Percentiles rank a stretch among this genome's conserved stretches.
Evolutionary conservation across 2,113 vertebrate species (phyloP).

Genomic region (Toxostoma redivivum): DNA sequence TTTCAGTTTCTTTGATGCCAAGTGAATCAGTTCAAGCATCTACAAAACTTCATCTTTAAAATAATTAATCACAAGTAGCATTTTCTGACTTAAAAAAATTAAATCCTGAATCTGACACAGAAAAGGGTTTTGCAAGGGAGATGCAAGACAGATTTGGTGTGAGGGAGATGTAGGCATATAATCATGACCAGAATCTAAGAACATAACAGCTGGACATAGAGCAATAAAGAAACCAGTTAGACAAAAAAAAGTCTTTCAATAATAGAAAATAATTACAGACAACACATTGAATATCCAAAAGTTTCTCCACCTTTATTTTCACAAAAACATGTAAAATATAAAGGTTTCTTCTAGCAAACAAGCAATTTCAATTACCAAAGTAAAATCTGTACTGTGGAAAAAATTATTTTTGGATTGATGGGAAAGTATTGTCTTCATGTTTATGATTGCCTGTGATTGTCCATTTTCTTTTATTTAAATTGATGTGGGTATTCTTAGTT

Average conservation of each 20-base stretch:
- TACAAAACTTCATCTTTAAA: not conserved
- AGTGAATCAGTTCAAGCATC: not conserved
- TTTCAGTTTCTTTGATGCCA: not conserved
- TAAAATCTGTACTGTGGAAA: not conserved
- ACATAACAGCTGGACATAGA: not conserved
- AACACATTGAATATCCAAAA: not conserved
- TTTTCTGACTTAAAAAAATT: not conserved
- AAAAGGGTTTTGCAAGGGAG: not conserved
- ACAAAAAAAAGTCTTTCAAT: not conserved
- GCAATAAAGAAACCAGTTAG: not conserved
- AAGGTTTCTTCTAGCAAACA: not conserved
- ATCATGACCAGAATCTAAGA: not conserved
- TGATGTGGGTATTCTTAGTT: not conserved
- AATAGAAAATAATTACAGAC: not conserved
- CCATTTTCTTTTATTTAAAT: not conserved
- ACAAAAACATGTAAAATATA: not conserved
- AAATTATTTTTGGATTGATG: accelerated
- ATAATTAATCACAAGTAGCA: not conserved
- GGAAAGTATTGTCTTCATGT: not conserved
- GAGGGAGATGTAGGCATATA: not conserved
- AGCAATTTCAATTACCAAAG: not conserved
- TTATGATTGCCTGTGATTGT: not conserved
- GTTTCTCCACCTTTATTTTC: not conserved
- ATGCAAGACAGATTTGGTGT: not conserved
- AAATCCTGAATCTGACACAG: not conserved